These are phyloP conservation scores for Paraescarpia echinospica DNA, from an alignment of 1,140 invertebrate genomes.

Conservation along the genomic window DNA sequence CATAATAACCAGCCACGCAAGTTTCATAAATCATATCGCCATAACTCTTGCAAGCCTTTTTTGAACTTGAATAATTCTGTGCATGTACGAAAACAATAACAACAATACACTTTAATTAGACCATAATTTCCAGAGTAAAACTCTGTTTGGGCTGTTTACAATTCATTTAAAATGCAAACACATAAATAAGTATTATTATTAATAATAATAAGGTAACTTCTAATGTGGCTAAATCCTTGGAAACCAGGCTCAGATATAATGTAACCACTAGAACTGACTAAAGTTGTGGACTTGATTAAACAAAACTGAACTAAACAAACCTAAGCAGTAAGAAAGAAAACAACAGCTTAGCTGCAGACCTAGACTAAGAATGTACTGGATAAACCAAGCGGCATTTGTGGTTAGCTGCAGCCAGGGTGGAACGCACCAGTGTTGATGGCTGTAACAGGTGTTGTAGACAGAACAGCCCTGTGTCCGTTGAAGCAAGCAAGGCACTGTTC, in stretches of 20 bases:
- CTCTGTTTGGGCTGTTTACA: too few relatives aligned
- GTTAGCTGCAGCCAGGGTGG: background rate
- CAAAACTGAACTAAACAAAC: too few relatives aligned
- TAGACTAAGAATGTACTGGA: background rate
- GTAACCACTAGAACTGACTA: too few relatives aligned
- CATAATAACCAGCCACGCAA: background rate
- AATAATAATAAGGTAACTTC: too few relatives aligned
- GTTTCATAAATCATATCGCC: background rate
- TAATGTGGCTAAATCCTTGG: too few relatives aligned
- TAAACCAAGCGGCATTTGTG: background rate
- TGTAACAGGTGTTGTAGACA: background rate
- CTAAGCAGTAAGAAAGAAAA: background rate
- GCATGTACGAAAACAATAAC: too few relatives aligned
- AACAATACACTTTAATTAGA: too few relatives aligned
- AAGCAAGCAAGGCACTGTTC: background rate
- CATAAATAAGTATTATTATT: too few relatives aligned
- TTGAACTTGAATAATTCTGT: background rate
- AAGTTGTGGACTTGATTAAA: too few relatives aligned
- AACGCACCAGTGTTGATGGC: background rate
- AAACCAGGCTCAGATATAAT: too few relatives aligned
- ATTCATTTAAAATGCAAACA: too few relatives aligned
- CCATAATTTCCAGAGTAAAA: too few relatives aligned
- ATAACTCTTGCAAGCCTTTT: background rate
- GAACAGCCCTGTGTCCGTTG: background rate
- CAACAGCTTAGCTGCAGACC: background rate